Percentiles rank a stretch among this genome's conserved stretches.
Conservation (phyloP, 2,113 vertebrate genomes). For the Petaurus breviceps region DNA sequence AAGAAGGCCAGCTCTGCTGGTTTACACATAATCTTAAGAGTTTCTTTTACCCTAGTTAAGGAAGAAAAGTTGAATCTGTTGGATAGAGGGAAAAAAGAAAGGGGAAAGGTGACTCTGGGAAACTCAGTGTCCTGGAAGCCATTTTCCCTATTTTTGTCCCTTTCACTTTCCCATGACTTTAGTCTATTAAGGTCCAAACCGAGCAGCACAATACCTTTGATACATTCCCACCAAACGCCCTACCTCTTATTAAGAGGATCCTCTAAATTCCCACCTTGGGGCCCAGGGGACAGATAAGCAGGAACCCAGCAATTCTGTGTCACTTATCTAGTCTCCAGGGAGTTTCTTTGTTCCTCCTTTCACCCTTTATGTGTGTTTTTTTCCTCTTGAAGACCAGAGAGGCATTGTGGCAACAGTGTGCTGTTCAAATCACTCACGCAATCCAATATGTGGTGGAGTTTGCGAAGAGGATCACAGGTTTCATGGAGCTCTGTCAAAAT, state of each 20-base stretch:
- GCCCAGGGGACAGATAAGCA: not conserved
- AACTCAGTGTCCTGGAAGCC: not conserved
- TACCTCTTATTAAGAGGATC: slow-evolving; percentile 2
- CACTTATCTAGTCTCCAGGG: not conserved
- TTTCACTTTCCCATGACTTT: not conserved
- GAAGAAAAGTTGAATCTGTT: slow-evolving; percentile 4
- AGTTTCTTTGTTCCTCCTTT: slow-evolving; percentile 1
- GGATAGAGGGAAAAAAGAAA: not conserved
- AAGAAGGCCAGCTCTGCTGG: not conserved
- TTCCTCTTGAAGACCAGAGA: slow-evolving; percentile 91
- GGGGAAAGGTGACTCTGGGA: not conserved
- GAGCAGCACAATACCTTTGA: not conserved
- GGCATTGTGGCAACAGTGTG: slow-evolving; percentile 98
- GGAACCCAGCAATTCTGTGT: not conserved
- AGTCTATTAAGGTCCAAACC: not conserved
- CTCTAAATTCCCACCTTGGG: not conserved
- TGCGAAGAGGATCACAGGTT: slow-evolving; percentile 98
- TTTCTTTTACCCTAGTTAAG: slow-evolving; percentile 18
- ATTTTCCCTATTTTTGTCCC: not conserved
- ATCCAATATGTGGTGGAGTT: slow-evolving; percentile 99
- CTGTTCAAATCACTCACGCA: slow-evolving; percentile 98
- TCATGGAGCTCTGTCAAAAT: slow-evolving; percentile 99
- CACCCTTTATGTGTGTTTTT: not conserved
- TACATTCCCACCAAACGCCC: not conserved
- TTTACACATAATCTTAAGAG: not conserved